phyloP scores from a whole-genome alignment of 2,888 invertebrate species.

The Cataglyphis rosenhaueri region DNA sequence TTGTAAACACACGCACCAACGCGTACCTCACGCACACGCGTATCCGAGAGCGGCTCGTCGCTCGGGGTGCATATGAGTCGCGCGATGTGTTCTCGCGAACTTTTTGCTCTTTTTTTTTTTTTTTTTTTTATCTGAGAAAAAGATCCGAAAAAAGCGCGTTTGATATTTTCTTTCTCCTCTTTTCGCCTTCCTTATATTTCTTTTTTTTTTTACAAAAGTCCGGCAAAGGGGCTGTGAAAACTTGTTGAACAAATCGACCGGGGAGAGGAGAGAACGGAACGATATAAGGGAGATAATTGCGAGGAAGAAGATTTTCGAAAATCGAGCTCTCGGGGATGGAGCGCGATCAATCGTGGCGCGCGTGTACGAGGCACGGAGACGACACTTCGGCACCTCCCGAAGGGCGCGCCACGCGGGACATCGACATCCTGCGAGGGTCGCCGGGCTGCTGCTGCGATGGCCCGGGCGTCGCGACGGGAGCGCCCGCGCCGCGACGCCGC shows the following conservation, averaged over 20 bases:
- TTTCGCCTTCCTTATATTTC: background rate
- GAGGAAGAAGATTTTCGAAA: slow-evolving; percentile 18
- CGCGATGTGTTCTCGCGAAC: slow-evolving; percentile 8
- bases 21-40: slow-evolving; percentile 42
- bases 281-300: background rate
- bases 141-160: background rate
- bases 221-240: slow-evolving; percentile 35
- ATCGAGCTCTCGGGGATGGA: slow-evolving; percentile 61
- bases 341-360: slow-evolving; percentile 70
- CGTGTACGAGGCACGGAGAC: slow-evolving; percentile 63
- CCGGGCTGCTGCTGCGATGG: slow-evolving; percentile 83
- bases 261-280: background rate
- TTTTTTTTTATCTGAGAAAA: background rate
- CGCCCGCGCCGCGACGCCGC: slow-evolving; percentile 79
- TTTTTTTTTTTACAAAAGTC: background rate
- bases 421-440: slow-evolving; percentile 82
- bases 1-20: slow-evolving; percentile 60
- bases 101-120: background rate
- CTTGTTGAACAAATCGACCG: slow-evolving; percentile 68
- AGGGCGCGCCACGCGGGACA: slow-evolving; percentile 81
- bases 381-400: slow-evolving; percentile 80
- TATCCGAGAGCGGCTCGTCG: slow-evolving; percentile 16
- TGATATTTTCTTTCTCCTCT: background rate
- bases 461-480: slow-evolving; percentile 81
- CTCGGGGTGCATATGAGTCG: slow-evolving; percentile 17